Percentiles rank a stretch among this genome's conserved stretches.
Evolutionary conservation across 1,140 invertebrate genomes (phyloP).

Genomic region (Pseudomyrmex pallidus): DNA sequence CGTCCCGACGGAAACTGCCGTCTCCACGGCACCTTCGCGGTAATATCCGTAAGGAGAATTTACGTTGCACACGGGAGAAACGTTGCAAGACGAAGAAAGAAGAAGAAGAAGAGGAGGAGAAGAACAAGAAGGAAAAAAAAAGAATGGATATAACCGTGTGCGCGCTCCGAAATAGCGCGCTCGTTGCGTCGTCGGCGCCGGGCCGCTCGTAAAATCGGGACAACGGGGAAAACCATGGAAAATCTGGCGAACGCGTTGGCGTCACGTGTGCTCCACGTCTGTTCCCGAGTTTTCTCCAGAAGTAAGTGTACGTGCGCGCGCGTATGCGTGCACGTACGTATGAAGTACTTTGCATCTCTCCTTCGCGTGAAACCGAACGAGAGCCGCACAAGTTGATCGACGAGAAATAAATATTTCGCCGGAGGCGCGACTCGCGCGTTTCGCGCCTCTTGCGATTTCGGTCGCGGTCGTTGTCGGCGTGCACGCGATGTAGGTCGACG

Average conservation of each 20-base stretch:
- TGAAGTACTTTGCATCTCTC: neutral
- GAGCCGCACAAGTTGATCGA: neutral
- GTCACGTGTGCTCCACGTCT: slow-evolving; percentile 5
- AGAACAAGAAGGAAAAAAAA: neutral
- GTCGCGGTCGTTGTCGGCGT: slow-evolving; percentile 30
- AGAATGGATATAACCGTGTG: neutral
- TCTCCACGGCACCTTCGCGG: slow-evolving; percentile 31
- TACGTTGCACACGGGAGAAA: slow-evolving; percentile 15
- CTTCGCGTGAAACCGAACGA: neutral
- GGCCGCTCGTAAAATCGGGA: slow-evolving; percentile 50
- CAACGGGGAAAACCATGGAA: slow-evolving; percentile 41
- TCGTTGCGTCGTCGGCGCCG: neutral
- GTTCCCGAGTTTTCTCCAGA: slow-evolving; percentile 4
- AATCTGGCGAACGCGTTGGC: slow-evolving; percentile 47
- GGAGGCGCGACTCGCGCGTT: slow-evolving; percentile 4
- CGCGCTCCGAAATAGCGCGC: slow-evolving; percentile 59
- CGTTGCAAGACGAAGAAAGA: neutral
- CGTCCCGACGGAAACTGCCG: slow-evolving; percentile 34
- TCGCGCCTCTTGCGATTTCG: slow-evolving; percentile 17
- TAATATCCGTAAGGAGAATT: slow-evolving; percentile 49
- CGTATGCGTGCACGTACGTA: too few relatives aligned
- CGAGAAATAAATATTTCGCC: slow-evolving; percentile 20
- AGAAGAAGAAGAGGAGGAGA: neutral
- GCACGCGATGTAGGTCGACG: slow-evolving; percentile 35
- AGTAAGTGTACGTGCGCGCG: neutral